Evolutionary conservation across 2,113 vertebrate species (phyloP).

Genomic region (Xiphorhynchus elegans): DNA sequence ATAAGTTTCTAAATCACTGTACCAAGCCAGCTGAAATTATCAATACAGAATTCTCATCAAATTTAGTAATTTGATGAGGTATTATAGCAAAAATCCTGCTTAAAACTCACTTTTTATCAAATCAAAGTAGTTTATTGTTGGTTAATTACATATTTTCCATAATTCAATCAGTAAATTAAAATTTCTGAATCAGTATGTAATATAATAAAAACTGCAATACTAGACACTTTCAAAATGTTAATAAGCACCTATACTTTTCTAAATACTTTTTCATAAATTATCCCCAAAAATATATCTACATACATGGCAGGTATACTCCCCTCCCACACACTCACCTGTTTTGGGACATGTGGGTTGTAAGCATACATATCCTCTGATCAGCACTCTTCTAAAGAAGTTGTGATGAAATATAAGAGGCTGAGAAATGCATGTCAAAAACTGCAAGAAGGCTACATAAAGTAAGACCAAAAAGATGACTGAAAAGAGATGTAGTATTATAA

Average conservation of each 20-base stretch:
- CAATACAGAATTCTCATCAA: neutral
- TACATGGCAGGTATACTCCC: neutral
- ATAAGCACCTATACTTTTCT: neutral
- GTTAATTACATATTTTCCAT: neutral
- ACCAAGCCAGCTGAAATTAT: neutral
- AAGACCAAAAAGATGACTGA: neutral
- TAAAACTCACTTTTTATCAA: neutral
- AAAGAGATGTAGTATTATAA: neutral
- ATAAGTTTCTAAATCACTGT: neutral
- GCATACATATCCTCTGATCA: neutral
- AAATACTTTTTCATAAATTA: neutral
- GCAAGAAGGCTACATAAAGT: neutral
- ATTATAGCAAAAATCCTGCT: neutral
- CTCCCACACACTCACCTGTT: neutral
- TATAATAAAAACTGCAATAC: neutral
- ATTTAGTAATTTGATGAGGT: neutral
- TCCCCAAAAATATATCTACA: neutral
- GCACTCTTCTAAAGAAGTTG: neutral
- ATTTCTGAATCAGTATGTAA: neutral
- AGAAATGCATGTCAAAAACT: neutral
- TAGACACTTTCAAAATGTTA: neutral
- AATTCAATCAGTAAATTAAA: neutral
- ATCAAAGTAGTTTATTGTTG: neutral
- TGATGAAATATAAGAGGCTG: neutral
- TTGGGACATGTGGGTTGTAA: neutral